These are phyloP conservation scores for Hybos culiciformis DNA, from an alignment of 2,888 invertebrate species.

Conservation along the genomic window DNA sequence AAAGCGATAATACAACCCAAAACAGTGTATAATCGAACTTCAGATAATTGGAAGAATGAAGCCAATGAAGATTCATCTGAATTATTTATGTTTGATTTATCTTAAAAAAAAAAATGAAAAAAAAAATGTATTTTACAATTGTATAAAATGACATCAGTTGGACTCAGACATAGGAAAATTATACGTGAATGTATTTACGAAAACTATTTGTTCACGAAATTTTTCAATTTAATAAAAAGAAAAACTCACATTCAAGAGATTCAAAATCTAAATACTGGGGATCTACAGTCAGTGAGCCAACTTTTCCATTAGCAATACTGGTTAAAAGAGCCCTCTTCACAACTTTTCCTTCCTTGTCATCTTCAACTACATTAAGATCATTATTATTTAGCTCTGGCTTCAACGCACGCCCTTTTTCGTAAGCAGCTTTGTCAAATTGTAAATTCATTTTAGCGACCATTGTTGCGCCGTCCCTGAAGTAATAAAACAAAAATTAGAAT, in stretches of 20 bases:
- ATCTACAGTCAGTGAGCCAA: constrained; percentile 69
- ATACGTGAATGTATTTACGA: too few species aligned
- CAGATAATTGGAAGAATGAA: constrained; percentile 50
- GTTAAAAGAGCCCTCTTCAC: constrained; percentile 49
- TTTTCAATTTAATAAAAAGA: not conserved
- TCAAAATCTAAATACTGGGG: constrained; percentile 64
- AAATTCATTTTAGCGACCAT: constrained; percentile 64
- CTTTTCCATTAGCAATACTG: constrained; percentile 54
- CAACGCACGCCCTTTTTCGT: constrained; percentile 44
- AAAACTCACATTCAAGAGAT: constrained; percentile 51
- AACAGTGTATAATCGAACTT: constrained; percentile 67
- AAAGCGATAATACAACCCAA: constrained; percentile 69
- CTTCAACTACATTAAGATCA: constrained; percentile 15
- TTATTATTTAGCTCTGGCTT: constrained; percentile 16
- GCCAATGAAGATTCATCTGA: constrained; percentile 32
- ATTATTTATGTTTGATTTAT: constrained; percentile 21
- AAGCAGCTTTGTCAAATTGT: constrained; percentile 55
- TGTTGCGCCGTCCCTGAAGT: constrained; percentile 44
- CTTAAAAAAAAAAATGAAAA: constrained; percentile 15
- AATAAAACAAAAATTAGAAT: not conserved
- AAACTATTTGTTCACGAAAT: too few species aligned
- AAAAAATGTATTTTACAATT: too few species aligned
- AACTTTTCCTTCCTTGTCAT: constrained; percentile 23
- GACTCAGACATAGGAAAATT: too few species aligned
- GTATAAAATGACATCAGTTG: too few species aligned